Percentiles rank a stretch among this genome's conserved stretches.
Evolutionary conservation across 2,888 invertebrate genomes (phyloP).

Genomic region (Belgica antarctica): DNA sequence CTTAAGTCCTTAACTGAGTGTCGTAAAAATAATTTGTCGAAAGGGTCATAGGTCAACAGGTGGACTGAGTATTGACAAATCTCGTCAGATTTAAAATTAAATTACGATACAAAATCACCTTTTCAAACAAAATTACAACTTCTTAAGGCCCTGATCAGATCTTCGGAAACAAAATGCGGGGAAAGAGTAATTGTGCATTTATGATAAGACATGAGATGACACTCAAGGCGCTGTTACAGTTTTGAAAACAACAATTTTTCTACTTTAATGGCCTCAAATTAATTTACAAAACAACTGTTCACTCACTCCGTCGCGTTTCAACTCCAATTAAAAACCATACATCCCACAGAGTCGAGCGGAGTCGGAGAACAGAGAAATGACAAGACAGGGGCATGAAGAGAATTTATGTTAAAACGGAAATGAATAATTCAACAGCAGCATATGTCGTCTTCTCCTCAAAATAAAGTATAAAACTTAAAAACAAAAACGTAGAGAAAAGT

Average conservation of each 20-base stretch:
- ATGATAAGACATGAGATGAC: constrained; percentile 6
- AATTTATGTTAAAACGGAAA: constrained; percentile 44
- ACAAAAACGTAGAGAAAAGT: too few relatives aligned
- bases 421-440: constrained; percentile 44
- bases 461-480: too few relatives aligned
- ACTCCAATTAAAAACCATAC: constrained; percentile 44
- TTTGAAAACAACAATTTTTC: constrained; percentile 19
- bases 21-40: too few relatives aligned
- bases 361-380: constrained; percentile 37
- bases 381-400: constrained; percentile 42
- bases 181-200: constrained; percentile 6
- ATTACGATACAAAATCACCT: too few relatives aligned
- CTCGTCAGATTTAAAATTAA: too few relatives aligned
- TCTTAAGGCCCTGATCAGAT: too few relatives aligned
- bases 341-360: constrained; percentile 43
- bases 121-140: too few relatives aligned
- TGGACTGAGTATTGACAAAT: too few relatives aligned
- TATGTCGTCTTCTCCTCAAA: constrained; percentile 38
- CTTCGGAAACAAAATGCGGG: neutral
- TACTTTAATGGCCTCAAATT: constrained; percentile 41
- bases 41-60: too few relatives aligned
- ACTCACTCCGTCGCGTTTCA: constrained; percentile 17
- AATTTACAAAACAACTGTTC: constrained; percentile 42
- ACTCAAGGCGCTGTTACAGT: neutral
- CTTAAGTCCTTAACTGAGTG: too few relatives aligned